Evolutionary conservation across 2,113 vertebrate genomes (phyloP).

Genomic region (Microtus pennsylvanicus): DNA sequence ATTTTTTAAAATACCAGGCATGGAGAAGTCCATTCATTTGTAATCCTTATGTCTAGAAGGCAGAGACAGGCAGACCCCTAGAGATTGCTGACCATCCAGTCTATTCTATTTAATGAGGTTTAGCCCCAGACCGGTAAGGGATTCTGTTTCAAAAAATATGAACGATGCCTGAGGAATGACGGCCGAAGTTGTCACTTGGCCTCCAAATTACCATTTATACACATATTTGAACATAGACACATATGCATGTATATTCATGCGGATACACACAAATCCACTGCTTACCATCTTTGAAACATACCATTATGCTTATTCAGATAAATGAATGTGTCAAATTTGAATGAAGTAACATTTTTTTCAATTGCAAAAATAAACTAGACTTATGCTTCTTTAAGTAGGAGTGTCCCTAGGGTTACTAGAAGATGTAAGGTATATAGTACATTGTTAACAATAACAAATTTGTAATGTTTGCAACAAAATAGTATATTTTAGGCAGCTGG

Average conservation of each 20-base stretch:
- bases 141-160: not conserved
- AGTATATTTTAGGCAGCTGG: not conserved
- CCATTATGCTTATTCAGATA: not conserved
- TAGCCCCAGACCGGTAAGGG: not conserved
- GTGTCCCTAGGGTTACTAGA: not conserved
- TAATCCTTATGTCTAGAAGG: no score
- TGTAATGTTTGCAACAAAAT: not conserved
- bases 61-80: not conserved
- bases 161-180: not conserved
- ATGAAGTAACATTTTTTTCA: not conserved
- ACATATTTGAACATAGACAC: not conserved
- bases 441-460: not conserved
- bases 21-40: not conserved
- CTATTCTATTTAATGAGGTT: not conserved
- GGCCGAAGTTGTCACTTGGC: not conserved
- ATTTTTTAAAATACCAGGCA: not conserved
- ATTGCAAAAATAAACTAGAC: not conserved
- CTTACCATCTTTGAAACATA: not conserved
- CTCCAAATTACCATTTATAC: not conserved
- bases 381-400: not conserved
- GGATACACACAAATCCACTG: not conserved
- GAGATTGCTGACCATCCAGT: not conserved
- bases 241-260: not conserved
- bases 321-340: not conserved
- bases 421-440: not conserved